Conservation (phyloP, 2,888 invertebrate species). For the Euplexia lucipara region DNA sequence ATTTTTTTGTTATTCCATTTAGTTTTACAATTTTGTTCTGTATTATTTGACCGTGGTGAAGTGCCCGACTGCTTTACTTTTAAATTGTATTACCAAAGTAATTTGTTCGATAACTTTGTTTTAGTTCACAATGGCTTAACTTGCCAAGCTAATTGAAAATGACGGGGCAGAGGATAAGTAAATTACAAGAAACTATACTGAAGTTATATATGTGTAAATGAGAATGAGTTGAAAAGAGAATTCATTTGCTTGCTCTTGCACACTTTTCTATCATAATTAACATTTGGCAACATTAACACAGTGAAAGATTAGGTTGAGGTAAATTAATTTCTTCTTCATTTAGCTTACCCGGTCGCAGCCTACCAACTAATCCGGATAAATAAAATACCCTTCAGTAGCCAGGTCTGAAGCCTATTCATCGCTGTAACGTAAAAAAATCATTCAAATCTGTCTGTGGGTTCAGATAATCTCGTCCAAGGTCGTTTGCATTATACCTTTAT, state of each 20-base stretch:
- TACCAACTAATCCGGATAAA: constrained; percentile 46
- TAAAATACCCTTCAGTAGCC: constrained; percentile 47
- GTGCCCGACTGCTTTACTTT: constrained; percentile 45
- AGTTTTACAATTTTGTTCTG: constrained; percentile 37
- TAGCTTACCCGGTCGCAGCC: constrained; percentile 1
- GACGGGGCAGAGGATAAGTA: constrained; percentile 38
- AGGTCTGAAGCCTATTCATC: constrained; percentile 58
- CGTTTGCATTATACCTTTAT: constrained; percentile 61
- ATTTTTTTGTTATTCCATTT: constrained; percentile 51
- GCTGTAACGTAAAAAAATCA: constrained; percentile 62
- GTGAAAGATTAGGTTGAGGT: constrained; percentile 17
- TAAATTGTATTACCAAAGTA: constrained; percentile 55
- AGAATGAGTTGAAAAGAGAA: constrained; percentile 15
- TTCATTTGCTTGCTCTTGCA: constrained; percentile 7
- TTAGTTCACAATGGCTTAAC: constrained; percentile 45
- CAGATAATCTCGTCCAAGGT: constrained; percentile 66
- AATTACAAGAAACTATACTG: constrained; percentile 32
- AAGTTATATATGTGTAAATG: constrained; percentile 25
- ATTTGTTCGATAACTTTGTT: constrained; percentile 55
- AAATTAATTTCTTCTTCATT: constrained; percentile 44
- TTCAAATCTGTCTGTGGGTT: constrained; percentile 62
- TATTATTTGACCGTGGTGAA: constrained; percentile 45
- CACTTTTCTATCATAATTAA: constrained; percentile 10
- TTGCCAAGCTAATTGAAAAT: constrained; percentile 37
- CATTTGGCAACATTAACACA: constrained; percentile 15